Percentiles rank a stretch among this genome's conserved stretches.
Conservation (phyloP, 2,113 vertebrate genomes). For the Trachemys scripta region DNA sequence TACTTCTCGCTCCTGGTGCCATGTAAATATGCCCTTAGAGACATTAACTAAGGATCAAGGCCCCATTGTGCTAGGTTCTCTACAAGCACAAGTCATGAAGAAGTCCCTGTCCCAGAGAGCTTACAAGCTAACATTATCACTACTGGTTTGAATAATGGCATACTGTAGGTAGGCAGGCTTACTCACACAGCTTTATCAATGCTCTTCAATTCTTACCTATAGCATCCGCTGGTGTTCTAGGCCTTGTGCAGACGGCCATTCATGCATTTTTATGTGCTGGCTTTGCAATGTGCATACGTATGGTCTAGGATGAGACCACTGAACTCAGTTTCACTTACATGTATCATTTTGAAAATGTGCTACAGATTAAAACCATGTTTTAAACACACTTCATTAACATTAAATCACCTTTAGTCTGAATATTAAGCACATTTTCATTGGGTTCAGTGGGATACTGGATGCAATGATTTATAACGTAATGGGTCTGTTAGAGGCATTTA, state of each 20-base stretch:
- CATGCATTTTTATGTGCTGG: not conserved
- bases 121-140: not conserved
- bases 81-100: not conserved
- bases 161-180: not conserved
- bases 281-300: not conserved
- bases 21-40: not conserved
- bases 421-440: not conserved
- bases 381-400: not conserved
- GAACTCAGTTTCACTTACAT: not conserved
- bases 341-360: not conserved
- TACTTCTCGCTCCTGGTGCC: not conserved
- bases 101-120: accelerated
- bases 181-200: not conserved
- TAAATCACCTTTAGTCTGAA: not conserved
- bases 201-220: not conserved
- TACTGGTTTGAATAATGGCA: not conserved
- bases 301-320: not conserved
- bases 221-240: not conserved
- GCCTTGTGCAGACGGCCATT: not conserved
- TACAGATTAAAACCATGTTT: not conserved
- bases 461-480: not conserved
- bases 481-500: not conserved
- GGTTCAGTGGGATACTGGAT: not conserved
- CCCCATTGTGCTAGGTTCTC: not conserved
- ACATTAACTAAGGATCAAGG: not conserved